Base-by-base conservation (phyloP, 2,888 invertebrate species). In the Aphodius sticticus region DNA sequence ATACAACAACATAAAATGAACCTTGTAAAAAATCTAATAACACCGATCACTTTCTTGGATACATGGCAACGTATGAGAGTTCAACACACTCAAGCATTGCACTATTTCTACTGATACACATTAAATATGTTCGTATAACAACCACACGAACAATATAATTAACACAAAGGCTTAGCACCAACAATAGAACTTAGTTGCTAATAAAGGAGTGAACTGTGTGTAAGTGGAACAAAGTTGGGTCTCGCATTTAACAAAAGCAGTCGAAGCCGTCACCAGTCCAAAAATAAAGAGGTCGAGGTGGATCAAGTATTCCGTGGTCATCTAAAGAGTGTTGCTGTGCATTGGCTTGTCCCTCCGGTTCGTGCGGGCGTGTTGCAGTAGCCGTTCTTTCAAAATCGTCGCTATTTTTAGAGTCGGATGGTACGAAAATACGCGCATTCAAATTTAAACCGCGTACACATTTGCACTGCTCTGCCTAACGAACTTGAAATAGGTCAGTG, bases 401-500 rank as follows among this genome's bases (percentile, higher is more conserved):
- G 16, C 38, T 84, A 84, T 85, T 82, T 84, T 82, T 84, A 84
- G 84, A 81, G 81, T 69, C 76, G 79, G 81, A 82, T 80, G 83
- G 82, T 83, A 83, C 82, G 78, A 84, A 85, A 85, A 85, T 85
- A 85, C 82, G 80, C 82, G 76, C 81, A 83, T 83, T 82, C 84
- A 83, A 84, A 84, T 84, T 84, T 83, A 84, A 84, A 84, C 83
- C 80, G 80, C 81, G 79, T 81, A 82, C 81, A 84, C 83, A 53
- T 53, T 53, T 53, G 53, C 53, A 53, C 53, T 53, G 53, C 83
- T 82, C 83, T 83, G 85, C 85, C 84, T 84, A 85, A 86, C 85
- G 86, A 86, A 87, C 86, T 86, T 86, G 85, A 87, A 86, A 85
- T 86, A 84, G 87, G 87, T 87, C 87, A 87, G 87, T 87, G 87